Evolutionary conservation across 1,140 invertebrate species (phyloP).

Genomic region (Drosophila repleta): DNA sequence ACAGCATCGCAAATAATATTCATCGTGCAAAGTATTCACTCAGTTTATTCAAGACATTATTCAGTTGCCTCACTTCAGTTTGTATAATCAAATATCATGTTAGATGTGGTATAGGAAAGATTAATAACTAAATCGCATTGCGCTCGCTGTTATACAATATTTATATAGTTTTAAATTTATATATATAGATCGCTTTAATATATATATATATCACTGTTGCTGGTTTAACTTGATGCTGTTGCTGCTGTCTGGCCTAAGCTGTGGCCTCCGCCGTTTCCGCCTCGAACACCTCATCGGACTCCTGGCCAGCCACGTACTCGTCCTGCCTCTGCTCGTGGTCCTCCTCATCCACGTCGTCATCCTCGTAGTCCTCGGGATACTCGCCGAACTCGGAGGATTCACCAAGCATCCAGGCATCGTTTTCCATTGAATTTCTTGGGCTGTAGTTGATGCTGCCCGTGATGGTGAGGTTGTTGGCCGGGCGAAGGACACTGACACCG

Average conservation of each 20-base stretch:
- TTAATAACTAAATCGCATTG: conserved; percentile 54
- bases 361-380: conserved; percentile 62
- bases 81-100: conserved; percentile 37
- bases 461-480: conserved; percentile 71
- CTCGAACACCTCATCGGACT: conserved; percentile 72
- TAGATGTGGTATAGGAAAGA: conserved; percentile 18
- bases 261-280: conserved; percentile 52
- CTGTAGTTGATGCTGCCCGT: conserved; percentile 68
- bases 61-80: conserved; percentile 41
- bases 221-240: conserved; percentile 45
- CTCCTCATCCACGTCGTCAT: conserved; percentile 45
- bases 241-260: conserved; percentile 29
- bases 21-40: conserved; percentile 34
- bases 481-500: conserved; percentile 53
- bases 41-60: conserved; percentile 57
- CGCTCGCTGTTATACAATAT: conserved; percentile 54
- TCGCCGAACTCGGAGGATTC: conserved; percentile 70
- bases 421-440: conserved; percentile 74
- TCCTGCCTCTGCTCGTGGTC: conserved; percentile 26
- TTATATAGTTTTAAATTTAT: conserved; percentile 53
- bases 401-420: conserved; percentile 79
- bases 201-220: conserved; percentile 79
- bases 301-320: conserved; percentile 48
- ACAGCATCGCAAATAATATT: conserved; percentile 52
- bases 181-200: conserved; percentile 64